phyloP scores from a whole-genome alignment of 1,140 invertebrate species.

The Ips nitidus region DNA sequence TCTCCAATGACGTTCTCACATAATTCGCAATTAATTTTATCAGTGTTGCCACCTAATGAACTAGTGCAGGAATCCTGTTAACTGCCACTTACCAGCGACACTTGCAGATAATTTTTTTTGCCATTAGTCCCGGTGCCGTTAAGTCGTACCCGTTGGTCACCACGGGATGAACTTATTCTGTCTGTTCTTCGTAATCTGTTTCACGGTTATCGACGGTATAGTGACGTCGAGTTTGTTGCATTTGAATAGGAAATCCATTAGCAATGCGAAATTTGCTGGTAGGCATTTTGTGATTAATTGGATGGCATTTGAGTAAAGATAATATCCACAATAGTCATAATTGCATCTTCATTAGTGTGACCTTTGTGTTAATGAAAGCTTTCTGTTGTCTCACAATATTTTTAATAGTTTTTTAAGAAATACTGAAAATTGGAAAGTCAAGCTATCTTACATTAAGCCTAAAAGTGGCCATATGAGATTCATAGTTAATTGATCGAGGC shows the following conservation, averaged over 20 bases:
- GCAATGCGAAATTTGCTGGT: neutral
- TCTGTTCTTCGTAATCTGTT: neutral
- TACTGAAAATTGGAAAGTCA: too few relatives aligned
- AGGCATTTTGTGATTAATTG: neutral
- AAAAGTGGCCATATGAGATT: too few relatives aligned
- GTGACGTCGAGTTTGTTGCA: neutral
- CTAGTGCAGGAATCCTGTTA: slow-evolving; percentile 5
- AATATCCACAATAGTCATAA: too few relatives aligned
- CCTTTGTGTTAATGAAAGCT: too few relatives aligned
- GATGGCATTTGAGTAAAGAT: neutral
- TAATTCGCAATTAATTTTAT: slow-evolving; percentile 6
- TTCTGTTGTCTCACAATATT: too few relatives aligned
- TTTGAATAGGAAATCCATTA: neutral
- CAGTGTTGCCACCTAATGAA: neutral
- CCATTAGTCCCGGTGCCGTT: slow-evolving; percentile 2
- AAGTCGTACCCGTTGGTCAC: neutral
- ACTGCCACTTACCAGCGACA: neutral
- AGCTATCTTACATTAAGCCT: too few relatives aligned
- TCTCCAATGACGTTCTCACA: neutral
- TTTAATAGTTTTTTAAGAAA: too few relatives aligned
- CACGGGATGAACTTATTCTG: neutral
- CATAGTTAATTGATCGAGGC: too few relatives aligned
- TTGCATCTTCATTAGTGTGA: too few relatives aligned
- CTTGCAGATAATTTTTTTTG: slow-evolving; percentile 2
- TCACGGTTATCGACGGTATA: neutral